Evolutionary conservation across 2,113 vertebrate genomes (phyloP).

Genomic region (Craseonycteris thonglongyai): DNA sequence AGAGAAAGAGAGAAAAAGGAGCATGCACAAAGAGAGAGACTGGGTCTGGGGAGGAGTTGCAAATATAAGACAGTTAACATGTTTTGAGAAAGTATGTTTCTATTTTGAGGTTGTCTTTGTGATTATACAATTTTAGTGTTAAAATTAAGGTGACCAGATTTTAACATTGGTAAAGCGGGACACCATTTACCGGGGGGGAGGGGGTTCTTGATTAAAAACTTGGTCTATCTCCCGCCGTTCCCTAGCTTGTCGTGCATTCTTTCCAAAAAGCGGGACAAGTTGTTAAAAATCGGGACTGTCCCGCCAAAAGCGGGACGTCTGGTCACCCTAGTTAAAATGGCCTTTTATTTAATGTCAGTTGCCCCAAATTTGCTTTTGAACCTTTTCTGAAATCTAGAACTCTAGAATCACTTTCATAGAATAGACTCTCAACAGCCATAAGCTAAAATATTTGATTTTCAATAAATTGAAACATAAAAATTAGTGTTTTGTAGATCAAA

Average conservation of each 20-base stretch:
- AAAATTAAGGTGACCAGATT: too few species aligned
- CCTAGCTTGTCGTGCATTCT: too few species aligned
- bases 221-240: too few species aligned
- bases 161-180: too few species aligned
- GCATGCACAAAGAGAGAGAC: too few species aligned
- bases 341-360: neutral
- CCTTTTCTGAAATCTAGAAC: neutral
- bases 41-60: neutral
- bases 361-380: neutral
- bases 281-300: too few species aligned
- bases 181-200: too few species aligned
- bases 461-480: neutral
- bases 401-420: neutral
- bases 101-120: neutral
- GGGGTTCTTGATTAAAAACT: too few species aligned
- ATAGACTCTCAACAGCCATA: neutral
- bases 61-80: neutral
- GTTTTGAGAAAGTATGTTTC: neutral
- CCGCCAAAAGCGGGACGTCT: too few species aligned
- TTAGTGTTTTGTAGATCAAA: neutral
- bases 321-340: too few species aligned
- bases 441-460: neutral
- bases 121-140: neutral
- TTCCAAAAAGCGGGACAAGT: too few species aligned
- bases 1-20: neutral